Evolutionary conservation across 2,797 vertebrate species (phyloP).

Genomic region (Adelosebastes latens): DNA sequence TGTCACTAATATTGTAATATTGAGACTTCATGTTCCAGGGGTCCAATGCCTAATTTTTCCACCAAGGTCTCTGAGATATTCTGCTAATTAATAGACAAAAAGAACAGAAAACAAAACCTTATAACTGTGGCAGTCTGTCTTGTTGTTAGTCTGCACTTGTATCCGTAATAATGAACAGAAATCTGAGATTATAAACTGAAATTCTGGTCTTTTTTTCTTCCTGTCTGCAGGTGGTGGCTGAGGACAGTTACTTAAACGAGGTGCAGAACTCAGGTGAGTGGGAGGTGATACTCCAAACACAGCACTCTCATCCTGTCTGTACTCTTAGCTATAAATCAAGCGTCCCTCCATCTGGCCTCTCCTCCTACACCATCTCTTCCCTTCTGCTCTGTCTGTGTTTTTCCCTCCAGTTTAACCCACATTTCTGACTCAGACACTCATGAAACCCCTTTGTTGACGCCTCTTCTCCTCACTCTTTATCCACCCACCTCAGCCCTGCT

Average conservation of each 20-base stretch:
- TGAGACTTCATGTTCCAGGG: neutral
- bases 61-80: neutral
- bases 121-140: neutral
- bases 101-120: neutral
- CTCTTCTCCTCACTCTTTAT: conserved; percentile 29
- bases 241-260: conserved; percentile 85
- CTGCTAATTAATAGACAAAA: neutral
- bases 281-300: conserved; percentile 16
- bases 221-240: conserved; percentile 79
- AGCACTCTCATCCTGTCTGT: neutral
- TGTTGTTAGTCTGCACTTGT: neutral
- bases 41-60: neutral
- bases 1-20: neutral
- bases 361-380: conserved; percentile 34
- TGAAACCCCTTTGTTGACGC: conserved; percentile 18
- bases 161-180: neutral
- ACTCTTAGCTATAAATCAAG: neutral
- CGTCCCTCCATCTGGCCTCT: conserved; percentile 29
- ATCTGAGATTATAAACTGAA: neutral
- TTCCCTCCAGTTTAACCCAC: conserved; percentile 51
- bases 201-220: neutral
- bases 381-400: neutral
- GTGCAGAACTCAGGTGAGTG: conserved; percentile 86
- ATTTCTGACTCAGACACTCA: conserved; percentile 58
- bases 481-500: conserved; percentile 39